These are phyloP conservation scores for Halcyon smyrnensis DNA, from an alignment of 2,797 vertebrate genomes.

Conservation along the genomic window DNA sequence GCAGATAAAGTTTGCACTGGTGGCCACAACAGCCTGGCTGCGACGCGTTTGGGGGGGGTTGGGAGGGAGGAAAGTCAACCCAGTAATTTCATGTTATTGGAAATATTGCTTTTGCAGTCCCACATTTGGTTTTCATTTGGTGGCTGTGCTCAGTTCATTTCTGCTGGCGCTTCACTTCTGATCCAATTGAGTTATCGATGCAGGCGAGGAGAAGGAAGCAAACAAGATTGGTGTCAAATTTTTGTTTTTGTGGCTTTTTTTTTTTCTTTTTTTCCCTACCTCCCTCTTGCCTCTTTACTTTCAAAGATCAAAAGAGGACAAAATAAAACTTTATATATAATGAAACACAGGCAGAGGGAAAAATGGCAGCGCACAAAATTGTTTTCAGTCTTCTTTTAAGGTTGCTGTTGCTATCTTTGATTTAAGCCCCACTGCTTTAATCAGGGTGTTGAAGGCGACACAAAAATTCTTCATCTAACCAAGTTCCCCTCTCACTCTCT, in stretches of 20 bases:
- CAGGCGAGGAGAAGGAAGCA: constrained; percentile 36
- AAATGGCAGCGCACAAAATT: constrained; percentile 69
- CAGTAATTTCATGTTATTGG: constrained; percentile 21
- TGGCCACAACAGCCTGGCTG: not conserved
- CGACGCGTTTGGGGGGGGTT: not conserved
- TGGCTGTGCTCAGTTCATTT: not conserved
- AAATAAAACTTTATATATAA: constrained; percentile 68
- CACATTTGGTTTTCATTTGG: constrained; percentile 60
- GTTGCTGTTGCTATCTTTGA: constrained; percentile 76
- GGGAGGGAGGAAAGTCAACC: not conserved
- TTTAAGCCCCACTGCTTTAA: constrained; percentile 75
- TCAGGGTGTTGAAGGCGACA: constrained; percentile 70
- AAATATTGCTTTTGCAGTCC: constrained; percentile 31
- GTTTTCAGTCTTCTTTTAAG: constrained; percentile 73
- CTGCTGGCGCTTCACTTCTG: constrained; percentile 51
- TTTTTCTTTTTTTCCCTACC: not conserved
- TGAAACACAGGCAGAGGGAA: constrained; percentile 67
- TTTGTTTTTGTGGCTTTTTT: not conserved
- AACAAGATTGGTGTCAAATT: constrained; percentile 61
- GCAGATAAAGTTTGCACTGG: not conserved
- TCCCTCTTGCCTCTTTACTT: constrained; percentile 56
- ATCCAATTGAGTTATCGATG: constrained; percentile 60
- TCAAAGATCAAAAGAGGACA: constrained; percentile 75
- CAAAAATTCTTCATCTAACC: constrained; percentile 68
- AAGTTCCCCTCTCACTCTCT: constrained; percentile 8